Evolutionary conservation across 2,797 vertebrate genomes (phyloP).

Genomic region (Characodon lateralis): DNA sequence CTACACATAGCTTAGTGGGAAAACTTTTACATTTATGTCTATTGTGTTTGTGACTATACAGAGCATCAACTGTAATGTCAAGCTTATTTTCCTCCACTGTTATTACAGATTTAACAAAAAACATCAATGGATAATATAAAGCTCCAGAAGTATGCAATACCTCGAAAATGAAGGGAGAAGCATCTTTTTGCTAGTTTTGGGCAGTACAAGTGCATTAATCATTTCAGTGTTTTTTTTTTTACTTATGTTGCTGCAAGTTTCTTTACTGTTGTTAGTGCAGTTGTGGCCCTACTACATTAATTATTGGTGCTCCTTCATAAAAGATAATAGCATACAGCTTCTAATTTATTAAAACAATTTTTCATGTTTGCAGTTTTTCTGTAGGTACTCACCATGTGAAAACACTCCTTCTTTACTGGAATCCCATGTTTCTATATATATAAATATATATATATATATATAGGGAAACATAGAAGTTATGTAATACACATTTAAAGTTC

Average conservation of each 20-base stretch:
- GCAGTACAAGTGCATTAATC: constrained; percentile 11
- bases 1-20: constrained; percentile 45
- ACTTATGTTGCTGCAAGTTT: constrained; percentile 10
- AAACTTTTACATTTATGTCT: constrained; percentile 45
- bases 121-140: neutral
- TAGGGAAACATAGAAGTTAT: no score
- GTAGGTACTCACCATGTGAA: no score
- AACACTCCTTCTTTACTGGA: no score
- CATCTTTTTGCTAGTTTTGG: constrained; percentile 19
- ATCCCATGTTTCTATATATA: no score
- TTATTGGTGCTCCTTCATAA: constrained; percentile 26
- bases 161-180: constrained; percentile 7
- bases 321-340: neutral
- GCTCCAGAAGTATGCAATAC: constrained; percentile 11
- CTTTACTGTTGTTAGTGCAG: constrained; percentile 21
- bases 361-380: neutral
- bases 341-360: neutral
- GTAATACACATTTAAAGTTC: no score
- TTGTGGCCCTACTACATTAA: constrained; percentile 18
- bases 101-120: constrained; percentile 21
- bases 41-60: constrained; percentile 39
- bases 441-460: no score
- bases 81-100: constrained; percentile 9
- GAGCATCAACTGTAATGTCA: constrained; percentile 26
- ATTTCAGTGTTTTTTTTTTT: constrained; percentile 5